Conservation (phyloP, 2,888 invertebrate genomes). For the Spicauda simplicius region DNA sequence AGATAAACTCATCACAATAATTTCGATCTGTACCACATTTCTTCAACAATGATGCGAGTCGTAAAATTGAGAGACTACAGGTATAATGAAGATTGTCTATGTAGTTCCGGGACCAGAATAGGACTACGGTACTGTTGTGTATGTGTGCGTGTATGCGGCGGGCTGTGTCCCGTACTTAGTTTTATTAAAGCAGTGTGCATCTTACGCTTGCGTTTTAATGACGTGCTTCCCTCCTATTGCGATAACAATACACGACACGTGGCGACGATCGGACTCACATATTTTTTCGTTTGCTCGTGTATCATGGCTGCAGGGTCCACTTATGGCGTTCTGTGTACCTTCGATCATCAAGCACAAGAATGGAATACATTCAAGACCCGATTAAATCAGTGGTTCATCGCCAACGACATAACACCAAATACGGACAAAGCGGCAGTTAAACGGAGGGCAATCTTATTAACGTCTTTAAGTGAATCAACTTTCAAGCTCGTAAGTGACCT, state of each 20-base stretch:
- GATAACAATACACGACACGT: slow-evolving; percentile 8
- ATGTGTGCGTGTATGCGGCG: too few species aligned
- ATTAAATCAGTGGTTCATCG: slow-evolving; percentile 38
- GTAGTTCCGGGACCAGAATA: too few species aligned
- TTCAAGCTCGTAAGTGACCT: slow-evolving; percentile 40
- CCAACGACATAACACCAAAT: slow-evolving; percentile 29
- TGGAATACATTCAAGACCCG: slow-evolving; percentile 36
- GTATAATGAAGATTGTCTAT: not conserved
- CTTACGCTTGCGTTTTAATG: not conserved
- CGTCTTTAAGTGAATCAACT: slow-evolving; percentile 36
- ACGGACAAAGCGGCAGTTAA: slow-evolving; percentile 34
- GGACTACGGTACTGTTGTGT: too few species aligned
- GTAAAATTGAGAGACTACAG: too few species aligned
- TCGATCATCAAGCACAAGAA: slow-evolving; percentile 25
- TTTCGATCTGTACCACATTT: too few species aligned
- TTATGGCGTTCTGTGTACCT: slow-evolving; percentile 28
- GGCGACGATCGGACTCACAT: slow-evolving; percentile 22
- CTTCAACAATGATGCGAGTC: too few species aligned
- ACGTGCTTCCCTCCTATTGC: not conserved
- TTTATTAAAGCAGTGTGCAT: not conserved
- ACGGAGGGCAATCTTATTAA: slow-evolving; percentile 38
- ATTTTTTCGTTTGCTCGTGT: not conserved
- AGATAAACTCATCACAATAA: too few species aligned
- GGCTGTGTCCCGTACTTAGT: too few species aligned
- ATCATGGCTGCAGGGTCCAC: slow-evolving; percentile 19